phyloP scores from a whole-genome alignment of 2,797 vertebrate species.

The Gymnopithys bicolor region DNA sequence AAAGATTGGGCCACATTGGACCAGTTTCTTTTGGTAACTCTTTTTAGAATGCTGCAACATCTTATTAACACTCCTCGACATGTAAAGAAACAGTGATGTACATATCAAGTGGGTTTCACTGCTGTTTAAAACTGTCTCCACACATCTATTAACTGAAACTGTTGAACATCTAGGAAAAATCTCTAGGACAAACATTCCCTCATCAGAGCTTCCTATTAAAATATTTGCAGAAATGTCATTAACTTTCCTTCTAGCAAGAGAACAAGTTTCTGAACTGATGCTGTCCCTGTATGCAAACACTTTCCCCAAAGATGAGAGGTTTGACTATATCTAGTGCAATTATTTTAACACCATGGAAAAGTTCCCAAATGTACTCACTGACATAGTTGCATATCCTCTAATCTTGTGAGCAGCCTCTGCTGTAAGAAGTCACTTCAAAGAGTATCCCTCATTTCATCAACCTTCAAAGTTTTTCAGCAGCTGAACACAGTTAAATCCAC shows the following conservation, averaged over 20 bases:
- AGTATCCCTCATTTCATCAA: background rate
- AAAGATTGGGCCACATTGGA: background rate
- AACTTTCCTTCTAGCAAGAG: background rate
- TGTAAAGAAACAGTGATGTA: background rate
- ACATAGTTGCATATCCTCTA: accelerated
- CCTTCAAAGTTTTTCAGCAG: background rate
- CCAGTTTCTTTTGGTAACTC: background rate
- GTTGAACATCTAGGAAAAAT: background rate
- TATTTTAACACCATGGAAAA: background rate
- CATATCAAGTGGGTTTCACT: background rate
- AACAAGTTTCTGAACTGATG: background rate
- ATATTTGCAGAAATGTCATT: background rate
- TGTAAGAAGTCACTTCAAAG: background rate
- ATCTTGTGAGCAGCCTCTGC: background rate
- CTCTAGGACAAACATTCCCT: background rate
- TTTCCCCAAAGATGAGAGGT: background rate
- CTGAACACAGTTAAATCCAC: background rate
- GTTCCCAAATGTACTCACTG: background rate
- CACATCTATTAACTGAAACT: background rate
- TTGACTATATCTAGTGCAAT: background rate
- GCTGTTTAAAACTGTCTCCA: background rate
- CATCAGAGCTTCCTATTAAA: background rate
- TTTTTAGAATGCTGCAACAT: background rate
- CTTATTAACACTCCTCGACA: background rate
- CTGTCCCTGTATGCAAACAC: background rate